Percentiles rank a stretch among this genome's conserved stretches.
Conservation (phyloP, 2,888 invertebrate species). For the Serripes groenlandicus region DNA sequence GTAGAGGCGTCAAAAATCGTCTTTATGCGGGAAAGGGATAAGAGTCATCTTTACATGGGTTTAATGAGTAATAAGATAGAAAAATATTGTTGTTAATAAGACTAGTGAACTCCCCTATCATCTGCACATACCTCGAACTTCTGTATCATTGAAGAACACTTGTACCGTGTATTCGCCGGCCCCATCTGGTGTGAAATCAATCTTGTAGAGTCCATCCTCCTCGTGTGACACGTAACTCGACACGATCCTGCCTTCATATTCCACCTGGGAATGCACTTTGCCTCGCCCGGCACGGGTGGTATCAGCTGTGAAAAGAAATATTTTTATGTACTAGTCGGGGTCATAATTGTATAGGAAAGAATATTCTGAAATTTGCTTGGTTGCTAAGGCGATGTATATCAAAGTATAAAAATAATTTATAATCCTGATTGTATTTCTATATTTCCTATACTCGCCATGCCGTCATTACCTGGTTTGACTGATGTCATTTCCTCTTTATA, state of each 20-base stretch:
- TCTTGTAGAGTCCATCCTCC: constrained; percentile 88
- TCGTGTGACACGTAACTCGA: constrained; percentile 91
- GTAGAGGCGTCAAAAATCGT: not conserved
- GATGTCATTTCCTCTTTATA: too few relatives aligned
- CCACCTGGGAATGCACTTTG: constrained; percentile 95
- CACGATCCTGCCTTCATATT: constrained; percentile 89
- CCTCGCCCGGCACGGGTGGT: constrained; percentile 94
- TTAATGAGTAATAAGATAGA: not conserved
- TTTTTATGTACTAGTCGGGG: too few relatives aligned
- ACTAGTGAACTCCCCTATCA: too few relatives aligned
- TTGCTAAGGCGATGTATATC: too few relatives aligned
- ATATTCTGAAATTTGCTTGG: too few relatives aligned
- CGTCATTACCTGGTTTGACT: too few relatives aligned
- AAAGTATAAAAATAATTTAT: too few relatives aligned
- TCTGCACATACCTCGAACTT: constrained; percentile 89
- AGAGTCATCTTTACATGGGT: not conserved
- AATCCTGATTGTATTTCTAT: too few relatives aligned
- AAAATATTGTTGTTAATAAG: too few relatives aligned
- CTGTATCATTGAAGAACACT: constrained; percentile 97
- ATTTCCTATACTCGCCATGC: too few relatives aligned
- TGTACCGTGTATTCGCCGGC: constrained; percentile 92
- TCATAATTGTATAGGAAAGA: too few relatives aligned
- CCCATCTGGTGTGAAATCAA: constrained; percentile 88
- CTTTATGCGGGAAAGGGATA: not conserved
- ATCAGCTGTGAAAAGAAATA: constrained; percentile 89